These are phyloP conservation scores for Leptocoma aspasia DNA, from an alignment of 2,113 vertebrate species.

Conservation along the genomic window DNA sequence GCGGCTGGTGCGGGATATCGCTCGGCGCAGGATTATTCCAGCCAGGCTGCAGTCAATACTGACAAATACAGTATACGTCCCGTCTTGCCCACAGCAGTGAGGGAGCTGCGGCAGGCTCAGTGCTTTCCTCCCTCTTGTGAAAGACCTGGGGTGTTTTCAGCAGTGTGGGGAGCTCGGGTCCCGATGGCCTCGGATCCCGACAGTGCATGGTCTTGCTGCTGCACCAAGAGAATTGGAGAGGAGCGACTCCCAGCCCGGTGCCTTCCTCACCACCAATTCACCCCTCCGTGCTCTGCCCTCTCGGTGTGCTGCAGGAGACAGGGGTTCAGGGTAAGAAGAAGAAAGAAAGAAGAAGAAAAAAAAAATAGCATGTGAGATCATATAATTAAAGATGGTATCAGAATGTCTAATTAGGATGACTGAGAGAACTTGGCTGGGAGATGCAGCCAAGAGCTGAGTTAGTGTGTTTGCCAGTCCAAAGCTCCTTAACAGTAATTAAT, in stretches of 20 bases:
- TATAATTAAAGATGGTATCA: slow-evolving; percentile 68
- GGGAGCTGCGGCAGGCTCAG: background rate
- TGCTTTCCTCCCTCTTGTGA: slow-evolving; percentile 2
- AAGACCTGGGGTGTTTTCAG: background rate
- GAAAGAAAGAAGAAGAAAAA: background rate
- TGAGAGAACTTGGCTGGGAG: slow-evolving; percentile 59
- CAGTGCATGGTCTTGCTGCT: background rate
- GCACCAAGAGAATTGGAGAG: fast-evolving
- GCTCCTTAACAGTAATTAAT: slow-evolving; percentile 62
- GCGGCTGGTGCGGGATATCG: background rate
- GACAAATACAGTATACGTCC: slow-evolving; percentile 27
- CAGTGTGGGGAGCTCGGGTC: background rate
- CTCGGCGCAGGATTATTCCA: background rate
- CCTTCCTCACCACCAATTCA: background rate
- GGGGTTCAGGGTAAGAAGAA: background rate
- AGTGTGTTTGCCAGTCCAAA: slow-evolving; percentile 62
- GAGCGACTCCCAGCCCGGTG: fast-evolving
- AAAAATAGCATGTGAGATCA: slow-evolving; percentile 50
- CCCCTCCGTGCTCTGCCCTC: background rate
- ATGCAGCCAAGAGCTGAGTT: slow-evolving; percentile 61
- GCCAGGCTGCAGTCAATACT: slow-evolving; percentile 26
- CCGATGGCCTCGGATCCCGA: fast-evolving
- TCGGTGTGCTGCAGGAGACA: background rate
- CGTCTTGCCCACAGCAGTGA: background rate
- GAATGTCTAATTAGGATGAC: slow-evolving; percentile 64